Conservation (phyloP, 2,113 vertebrate species). For the Scatophagus argus region DNA sequence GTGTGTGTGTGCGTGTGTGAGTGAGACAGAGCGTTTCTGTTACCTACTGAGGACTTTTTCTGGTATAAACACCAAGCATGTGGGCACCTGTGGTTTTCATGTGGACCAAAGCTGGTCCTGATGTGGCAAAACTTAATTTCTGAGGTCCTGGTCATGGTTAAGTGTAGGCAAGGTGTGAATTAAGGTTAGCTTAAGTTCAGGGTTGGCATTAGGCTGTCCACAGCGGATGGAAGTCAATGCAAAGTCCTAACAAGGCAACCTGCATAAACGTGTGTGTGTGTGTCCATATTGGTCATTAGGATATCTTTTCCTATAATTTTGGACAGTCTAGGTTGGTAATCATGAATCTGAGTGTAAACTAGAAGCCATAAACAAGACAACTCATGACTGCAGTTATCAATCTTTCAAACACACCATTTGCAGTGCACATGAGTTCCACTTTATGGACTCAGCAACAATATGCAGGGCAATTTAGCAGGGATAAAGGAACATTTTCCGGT, state of each 20-base stretch:
- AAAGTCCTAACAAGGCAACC: no score
- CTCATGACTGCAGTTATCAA: conserved; percentile 38
- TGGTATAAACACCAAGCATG: no score
- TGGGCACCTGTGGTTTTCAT: no score
- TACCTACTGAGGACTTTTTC: no score
- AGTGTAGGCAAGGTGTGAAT: no score
- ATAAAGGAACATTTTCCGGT: conserved; percentile 49
- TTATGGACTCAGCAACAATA: conserved; percentile 70
- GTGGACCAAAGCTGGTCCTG: no score
- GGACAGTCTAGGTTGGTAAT: conserved; percentile 9
- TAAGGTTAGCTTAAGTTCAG: no score
- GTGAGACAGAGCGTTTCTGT: no score
- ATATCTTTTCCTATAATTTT: conserved; percentile 15
- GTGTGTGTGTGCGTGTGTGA: conserved; percentile 11
- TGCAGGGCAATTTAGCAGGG: conserved; percentile 49
- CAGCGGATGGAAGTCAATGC: no score
- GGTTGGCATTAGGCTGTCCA: no score
- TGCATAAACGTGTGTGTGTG: conserved; percentile 4
- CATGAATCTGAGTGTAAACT: conserved; percentile 28
- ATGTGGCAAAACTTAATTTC: no score
- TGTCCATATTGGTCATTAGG: conserved; percentile 6
- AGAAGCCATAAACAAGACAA: conserved; percentile 48
- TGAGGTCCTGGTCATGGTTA: no score
- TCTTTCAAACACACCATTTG: conserved; percentile 60
- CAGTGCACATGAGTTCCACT: conserved; percentile 38